Conservation (phyloP, 1,140 invertebrate genomes). For the Sarcophaga peregrina region DNA sequence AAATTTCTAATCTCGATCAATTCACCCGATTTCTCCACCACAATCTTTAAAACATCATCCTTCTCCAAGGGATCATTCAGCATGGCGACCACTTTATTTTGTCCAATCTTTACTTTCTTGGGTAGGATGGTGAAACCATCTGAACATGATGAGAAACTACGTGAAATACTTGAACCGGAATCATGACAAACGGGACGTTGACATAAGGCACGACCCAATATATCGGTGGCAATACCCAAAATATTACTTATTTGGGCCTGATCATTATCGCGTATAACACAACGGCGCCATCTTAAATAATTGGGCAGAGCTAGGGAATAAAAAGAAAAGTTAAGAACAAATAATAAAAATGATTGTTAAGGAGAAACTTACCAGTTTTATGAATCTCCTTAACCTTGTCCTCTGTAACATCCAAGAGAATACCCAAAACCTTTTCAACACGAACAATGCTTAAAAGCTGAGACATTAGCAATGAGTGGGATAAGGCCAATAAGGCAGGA, state of each 20-base stretch:
- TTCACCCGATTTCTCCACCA: constrained; percentile 82
- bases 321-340: neutral
- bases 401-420: constrained; percentile 80
- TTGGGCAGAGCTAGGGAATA: constrained; percentile 71
- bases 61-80: constrained; percentile 79
- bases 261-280: constrained; percentile 81
- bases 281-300: constrained; percentile 81
- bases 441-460: constrained; percentile 74
- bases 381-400: constrained; percentile 73
- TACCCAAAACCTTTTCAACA: constrained; percentile 78
- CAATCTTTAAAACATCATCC: constrained; percentile 79
- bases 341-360: neutral
- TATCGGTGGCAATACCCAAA: constrained; percentile 78
- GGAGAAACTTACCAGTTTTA: constrained; percentile 66
- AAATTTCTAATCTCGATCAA: constrained; percentile 78
- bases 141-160: constrained; percentile 61
- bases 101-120: constrained; percentile 70
- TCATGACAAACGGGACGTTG: constrained; percentile 69
- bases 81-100: constrained; percentile 83
- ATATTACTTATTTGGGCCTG: constrained; percentile 84
- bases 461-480: constrained; percentile 69
- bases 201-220: constrained; percentile 75
- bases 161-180: constrained; percentile 50
- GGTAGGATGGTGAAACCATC: constrained; percentile 64
- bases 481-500: constrained; percentile 75